Conservation (phyloP, 2,888 invertebrate genomes). For the Parnassius apollo region DNA sequence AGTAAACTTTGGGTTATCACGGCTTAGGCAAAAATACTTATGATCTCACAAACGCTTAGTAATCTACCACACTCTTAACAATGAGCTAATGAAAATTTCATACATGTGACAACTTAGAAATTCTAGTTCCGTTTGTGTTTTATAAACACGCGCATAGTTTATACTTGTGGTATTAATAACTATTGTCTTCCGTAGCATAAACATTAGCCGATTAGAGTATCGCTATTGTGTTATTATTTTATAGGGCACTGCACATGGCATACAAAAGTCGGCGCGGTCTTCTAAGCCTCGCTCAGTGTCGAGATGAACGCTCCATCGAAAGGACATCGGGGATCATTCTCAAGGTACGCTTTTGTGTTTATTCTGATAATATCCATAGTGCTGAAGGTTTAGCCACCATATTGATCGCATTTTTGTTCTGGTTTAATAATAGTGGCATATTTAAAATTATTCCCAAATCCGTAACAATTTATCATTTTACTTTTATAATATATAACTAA, state of each 20-base stretch:
- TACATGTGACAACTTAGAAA: constrained; percentile 55
- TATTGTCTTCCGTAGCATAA: constrained; percentile 68
- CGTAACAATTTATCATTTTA: not conserved
- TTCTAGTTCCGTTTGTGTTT: constrained; percentile 63
- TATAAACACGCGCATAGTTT: constrained; percentile 69
- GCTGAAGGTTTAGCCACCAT: no score
- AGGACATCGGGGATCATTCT: constrained; percentile 69
- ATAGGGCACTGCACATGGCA: constrained; percentile 72
- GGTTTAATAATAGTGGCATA: no score
- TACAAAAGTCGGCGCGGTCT: constrained; percentile 77
- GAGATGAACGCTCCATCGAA: constrained; percentile 58
- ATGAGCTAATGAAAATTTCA: constrained; percentile 38
- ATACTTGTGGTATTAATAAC: constrained; percentile 72
- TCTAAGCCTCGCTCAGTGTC: constrained; percentile 65
- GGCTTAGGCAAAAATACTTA: constrained; percentile 3
- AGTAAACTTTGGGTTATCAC: no score
- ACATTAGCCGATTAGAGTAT: constrained; percentile 53
- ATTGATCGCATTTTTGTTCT: no score
- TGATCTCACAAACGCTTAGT: constrained; percentile 18
- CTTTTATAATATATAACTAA: not conserved
- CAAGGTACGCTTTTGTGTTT: constrained; percentile 51
- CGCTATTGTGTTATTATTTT: constrained; percentile 57
- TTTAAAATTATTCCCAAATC: no score
- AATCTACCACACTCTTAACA: constrained; percentile 13
- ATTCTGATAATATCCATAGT: not conserved